phyloP scores from a whole-genome alignment of 2,797 vertebrate species.

The Sebastes nivosus region DNA sequence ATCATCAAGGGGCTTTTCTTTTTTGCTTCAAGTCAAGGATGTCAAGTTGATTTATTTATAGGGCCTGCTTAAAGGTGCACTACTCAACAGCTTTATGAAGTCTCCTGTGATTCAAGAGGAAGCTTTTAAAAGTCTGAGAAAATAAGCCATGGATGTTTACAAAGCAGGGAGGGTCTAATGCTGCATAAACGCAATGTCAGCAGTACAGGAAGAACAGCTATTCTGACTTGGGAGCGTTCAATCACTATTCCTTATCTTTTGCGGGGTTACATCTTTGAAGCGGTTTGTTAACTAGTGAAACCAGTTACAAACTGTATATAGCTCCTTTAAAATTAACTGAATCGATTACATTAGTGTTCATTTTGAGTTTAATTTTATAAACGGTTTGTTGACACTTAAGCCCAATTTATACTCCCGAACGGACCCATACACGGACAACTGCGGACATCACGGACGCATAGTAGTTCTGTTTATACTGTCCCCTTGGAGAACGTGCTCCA shows the following conservation, averaged over 20 bases:
- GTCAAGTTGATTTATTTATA: neutral
- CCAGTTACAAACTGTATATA: neutral
- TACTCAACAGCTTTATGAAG: neutral
- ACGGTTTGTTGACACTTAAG: neutral
- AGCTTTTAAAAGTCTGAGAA: neutral
- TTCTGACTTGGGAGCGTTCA: neutral
- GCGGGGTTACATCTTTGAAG: neutral
- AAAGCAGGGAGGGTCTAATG: neutral
- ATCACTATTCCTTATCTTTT: neutral
- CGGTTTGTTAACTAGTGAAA: neutral
- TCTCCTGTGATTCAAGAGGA: neutral
- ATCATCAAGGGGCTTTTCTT: neutral
- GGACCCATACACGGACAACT: too few species aligned
- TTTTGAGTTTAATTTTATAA: neutral
- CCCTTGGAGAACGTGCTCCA: too few species aligned
- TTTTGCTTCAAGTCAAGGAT: neutral
- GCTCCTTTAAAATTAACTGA: neutral
- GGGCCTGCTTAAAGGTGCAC: neutral
- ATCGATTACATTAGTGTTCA: neutral
- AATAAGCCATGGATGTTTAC: neutral
- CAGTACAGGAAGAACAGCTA: neutral
- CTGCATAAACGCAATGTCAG: neutral
- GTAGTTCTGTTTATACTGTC: too few species aligned
- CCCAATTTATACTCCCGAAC: too few species aligned
- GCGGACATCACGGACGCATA: too few species aligned